Conservation (phyloP, 1,140 invertebrate species). For the Lepeophtheirus salmonis region DNA sequence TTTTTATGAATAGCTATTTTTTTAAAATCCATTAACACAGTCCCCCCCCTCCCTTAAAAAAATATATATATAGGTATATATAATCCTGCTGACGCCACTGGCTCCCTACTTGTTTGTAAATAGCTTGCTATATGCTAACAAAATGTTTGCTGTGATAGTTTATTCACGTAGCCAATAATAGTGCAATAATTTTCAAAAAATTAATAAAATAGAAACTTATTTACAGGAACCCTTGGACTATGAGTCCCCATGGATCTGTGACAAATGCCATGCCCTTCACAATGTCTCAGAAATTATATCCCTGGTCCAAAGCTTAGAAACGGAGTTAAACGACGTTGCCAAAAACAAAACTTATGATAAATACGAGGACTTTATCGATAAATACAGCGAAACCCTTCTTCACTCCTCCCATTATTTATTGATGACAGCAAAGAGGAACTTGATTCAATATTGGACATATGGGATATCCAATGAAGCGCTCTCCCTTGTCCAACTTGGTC, state of each 20-base stretch:
- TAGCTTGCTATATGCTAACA: no score
- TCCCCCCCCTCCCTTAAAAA: no score
- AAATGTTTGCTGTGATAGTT: no score
- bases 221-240: conserved; percentile 4
- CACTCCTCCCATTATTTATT: conserved; percentile 9
- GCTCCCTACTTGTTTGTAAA: no score
- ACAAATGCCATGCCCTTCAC: neutral
- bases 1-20: no score
- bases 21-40: no score
- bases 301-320: neutral
- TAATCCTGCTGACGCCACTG: no score
- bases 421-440: conserved; percentile 9
- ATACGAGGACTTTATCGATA: conserved; percentile 4
- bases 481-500: neutral
- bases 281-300: neutral
- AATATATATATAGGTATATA: no score
- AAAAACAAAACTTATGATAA: neutral
- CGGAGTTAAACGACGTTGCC: conserved; percentile 5
- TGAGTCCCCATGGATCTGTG: conserved; percentile 8
- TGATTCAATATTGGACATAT: conserved; percentile 11
- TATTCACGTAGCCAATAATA: no score
- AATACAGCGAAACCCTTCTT: neutral
- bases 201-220: no score
- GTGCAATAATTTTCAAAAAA: no score
- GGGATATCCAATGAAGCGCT: neutral